Base-by-base conservation (phyloP, 2,888 invertebrate genomes). In the Andrena flavipes region DNA sequence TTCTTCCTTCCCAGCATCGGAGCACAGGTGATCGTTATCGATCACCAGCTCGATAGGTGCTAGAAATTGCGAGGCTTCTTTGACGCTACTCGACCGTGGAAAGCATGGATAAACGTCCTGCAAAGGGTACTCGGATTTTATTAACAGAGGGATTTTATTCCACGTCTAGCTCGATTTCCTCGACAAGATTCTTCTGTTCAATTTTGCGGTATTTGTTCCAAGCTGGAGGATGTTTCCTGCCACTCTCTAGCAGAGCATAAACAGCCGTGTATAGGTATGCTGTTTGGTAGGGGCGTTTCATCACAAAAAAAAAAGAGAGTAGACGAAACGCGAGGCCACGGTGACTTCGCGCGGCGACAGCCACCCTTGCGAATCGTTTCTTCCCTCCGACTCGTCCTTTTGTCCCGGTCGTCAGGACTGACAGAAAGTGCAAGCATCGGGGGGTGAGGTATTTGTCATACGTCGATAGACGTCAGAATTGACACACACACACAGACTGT, bases 381-480 rank as follows among this genome's bases (percentile, higher is more conserved):
- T 70, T 82, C 82, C 82, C 76, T 80, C 75, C 76, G 76, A 74
- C 70, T 85, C 84, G 75, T 88, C 80, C 87, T 88, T 89, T 90
- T 91, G 88, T 90, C 84, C 78, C 82, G 87, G 82, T 89, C 90
- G 88, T 90, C 89, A 89, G 84, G 64, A 85, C 86, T 89, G 91
- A 90, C 91, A 87, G 88, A 81, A 81, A 85, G 88, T 90, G 91
- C 90, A 90, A 90, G 75, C 73, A 67, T 51, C 76, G 85, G 74
- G 87, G 87, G 87, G 84, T 84, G 82, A 86, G 87, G 89, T 91
- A 91, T 93, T 93, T 93, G 93, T 93, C 93, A 93, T 92, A 92
- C 91, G 92, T 92, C 92, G 92, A 93, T 93, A 92, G 92, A 91
- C 91, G 90, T 92, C 91, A 90, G 89, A 91, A 91, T 91, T 92